Conservation (phyloP, 2,113 vertebrate genomes). For the Psettodes erumei region DNA sequence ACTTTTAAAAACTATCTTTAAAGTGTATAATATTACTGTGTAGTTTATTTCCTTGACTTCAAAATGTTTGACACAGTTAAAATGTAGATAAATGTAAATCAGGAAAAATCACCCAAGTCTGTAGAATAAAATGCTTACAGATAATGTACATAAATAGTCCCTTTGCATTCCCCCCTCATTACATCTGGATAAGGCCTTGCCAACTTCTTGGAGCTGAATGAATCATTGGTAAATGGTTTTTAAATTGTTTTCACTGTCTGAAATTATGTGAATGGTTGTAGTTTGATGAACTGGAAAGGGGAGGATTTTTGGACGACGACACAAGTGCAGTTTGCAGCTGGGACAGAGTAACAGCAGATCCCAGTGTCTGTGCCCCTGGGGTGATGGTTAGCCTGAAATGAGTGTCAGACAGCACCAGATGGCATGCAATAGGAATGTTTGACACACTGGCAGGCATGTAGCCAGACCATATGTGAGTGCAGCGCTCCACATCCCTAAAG, state of each 20-base stretch:
- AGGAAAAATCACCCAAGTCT: not conserved
- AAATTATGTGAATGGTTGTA: conserved; percentile 8
- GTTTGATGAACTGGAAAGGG: conserved; percentile 3
- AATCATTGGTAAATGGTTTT: too few species aligned
- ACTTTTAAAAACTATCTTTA: not conserved
- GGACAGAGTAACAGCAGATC: conserved; percentile 22
- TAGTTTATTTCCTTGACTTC: too few species aligned
- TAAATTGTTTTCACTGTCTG: not conserved
- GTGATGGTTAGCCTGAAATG: conserved; percentile 39
- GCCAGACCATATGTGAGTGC: conserved; percentile 47
- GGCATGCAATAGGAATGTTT: conserved; percentile 38
- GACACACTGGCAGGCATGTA: conserved; percentile 40
- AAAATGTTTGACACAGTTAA: not conserved
- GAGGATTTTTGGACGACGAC: conserved; percentile 28
- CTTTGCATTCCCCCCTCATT: not conserved
- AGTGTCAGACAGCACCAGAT: conserved; percentile 65
- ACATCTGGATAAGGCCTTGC: not conserved
- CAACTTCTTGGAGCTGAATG: not conserved
- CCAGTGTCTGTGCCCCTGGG: conserved; percentile 16
- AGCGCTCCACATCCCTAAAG: conserved; percentile 13
- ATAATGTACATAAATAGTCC: not conserved
- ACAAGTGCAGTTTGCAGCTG: conserved; percentile 28
- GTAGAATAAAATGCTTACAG: not conserved
- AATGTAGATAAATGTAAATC: too few species aligned
- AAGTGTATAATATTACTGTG: not conserved